Conservation (phyloP, 2,113 vertebrate species). For the Serilophus lunatus region DNA sequence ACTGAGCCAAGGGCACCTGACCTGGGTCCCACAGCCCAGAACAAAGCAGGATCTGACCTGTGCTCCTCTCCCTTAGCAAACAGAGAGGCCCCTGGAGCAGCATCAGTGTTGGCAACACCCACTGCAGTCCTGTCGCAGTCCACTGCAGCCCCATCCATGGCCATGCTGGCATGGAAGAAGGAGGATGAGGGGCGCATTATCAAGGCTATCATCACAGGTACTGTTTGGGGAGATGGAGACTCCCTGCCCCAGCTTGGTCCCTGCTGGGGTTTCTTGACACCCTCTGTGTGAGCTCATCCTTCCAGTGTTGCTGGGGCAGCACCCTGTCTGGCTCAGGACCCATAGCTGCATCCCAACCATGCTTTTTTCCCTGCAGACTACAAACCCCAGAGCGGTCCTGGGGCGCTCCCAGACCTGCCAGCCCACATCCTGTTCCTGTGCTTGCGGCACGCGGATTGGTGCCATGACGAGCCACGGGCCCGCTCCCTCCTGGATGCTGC, state of each 20-base stretch:
- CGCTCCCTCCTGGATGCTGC: constrained; percentile 56
- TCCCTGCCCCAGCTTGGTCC: neutral
- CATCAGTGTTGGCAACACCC: neutral
- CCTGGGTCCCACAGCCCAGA: neutral
- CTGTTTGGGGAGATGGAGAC: neutral
- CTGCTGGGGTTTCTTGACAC: neutral
- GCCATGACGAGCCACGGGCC: constrained; percentile 37
- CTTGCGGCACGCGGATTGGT: constrained; percentile 69
- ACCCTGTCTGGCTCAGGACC: neutral
- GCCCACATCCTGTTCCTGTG: constrained; percentile 78
- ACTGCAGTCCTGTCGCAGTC: neutral
- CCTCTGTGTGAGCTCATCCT: neutral
- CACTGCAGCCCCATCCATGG: neutral
- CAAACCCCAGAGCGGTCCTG: constrained; percentile 58
- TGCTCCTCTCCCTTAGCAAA: neutral
- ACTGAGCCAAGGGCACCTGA: neutral
- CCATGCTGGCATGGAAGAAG: constrained; percentile 75
- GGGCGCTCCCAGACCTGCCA: constrained; percentile 65
- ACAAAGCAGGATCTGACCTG: neutral
- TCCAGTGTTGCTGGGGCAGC: neutral
- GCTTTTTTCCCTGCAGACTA: constrained; percentile 59
- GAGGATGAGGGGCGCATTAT: constrained; percentile 76
- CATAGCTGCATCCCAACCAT: neutral
- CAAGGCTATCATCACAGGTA: constrained; percentile 81
- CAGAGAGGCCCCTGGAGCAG: neutral